phyloP scores from a whole-genome alignment of 2,797 vertebrate genomes.

The Mus minutoides region DNA sequence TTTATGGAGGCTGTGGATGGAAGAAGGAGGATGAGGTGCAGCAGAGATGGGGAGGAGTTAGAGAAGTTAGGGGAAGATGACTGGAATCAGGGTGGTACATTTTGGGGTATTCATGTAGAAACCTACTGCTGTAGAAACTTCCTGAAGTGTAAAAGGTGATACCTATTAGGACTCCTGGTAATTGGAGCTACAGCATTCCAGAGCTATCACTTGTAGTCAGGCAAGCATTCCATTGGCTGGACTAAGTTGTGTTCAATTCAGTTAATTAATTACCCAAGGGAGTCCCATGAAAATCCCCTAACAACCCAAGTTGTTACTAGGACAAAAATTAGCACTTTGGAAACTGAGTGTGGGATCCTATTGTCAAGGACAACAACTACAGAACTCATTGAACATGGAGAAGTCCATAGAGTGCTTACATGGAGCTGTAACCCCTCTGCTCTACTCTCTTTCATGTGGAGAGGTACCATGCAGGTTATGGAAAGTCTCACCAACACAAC shows the following conservation, averaged over 20 bases:
- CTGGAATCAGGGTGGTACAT: too few relatives aligned
- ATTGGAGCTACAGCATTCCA: too few relatives aligned
- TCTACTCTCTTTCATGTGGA: neutral
- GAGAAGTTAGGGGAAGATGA: too few relatives aligned
- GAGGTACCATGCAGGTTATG: neutral
- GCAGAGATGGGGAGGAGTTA: too few relatives aligned
- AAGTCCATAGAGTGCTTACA: neutral
- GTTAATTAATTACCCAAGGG: neutral
- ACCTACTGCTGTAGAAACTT: too few relatives aligned
- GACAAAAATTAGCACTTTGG: neutral
- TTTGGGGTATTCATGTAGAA: too few relatives aligned
- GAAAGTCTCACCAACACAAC: neutral
- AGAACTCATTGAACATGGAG: neutral
- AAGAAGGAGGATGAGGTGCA: neutral
- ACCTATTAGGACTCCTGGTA: too few relatives aligned
- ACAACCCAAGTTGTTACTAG: neutral
- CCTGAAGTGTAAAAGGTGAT: too few relatives aligned
- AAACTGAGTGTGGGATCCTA: neutral
- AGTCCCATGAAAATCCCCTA: neutral
- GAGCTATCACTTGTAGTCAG: too few relatives aligned
- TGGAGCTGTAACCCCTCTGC: neutral
- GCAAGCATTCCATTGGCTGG: too few relatives aligned
- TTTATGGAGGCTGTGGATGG: neutral
- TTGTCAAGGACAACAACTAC: neutral
- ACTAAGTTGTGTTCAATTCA: neutral